These are phyloP conservation scores for Limnephilus lunatus DNA, from an alignment of 2,888 invertebrate species.

Conservation along the genomic window DNA sequence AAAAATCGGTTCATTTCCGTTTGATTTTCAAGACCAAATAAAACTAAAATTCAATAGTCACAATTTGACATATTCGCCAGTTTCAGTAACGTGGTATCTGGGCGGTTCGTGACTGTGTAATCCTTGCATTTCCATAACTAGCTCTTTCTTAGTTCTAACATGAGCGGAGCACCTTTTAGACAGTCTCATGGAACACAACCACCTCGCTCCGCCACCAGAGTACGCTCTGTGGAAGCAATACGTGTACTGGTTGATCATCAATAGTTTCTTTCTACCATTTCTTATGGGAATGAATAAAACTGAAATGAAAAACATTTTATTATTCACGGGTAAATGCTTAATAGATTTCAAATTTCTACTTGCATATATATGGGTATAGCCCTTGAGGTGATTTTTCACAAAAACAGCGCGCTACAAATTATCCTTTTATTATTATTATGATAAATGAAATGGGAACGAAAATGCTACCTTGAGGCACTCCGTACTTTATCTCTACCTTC, in stretches of 20 bases:
- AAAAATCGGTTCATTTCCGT: neutral
- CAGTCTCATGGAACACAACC: conserved; percentile 11
- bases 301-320: neutral
- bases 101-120: conserved; percentile 32
- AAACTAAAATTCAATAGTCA: neutral
- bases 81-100: neutral
- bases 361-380: too few species aligned
- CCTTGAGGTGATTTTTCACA: too few species aligned
- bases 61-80: conserved; percentile 16
- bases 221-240: conserved; percentile 2
- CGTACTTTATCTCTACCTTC: too few species aligned
- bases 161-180: neutral
- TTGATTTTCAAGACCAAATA: neutral
- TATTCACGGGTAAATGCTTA: neutral
- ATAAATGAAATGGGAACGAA: too few species aligned
- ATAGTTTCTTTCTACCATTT: neutral
- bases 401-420: too few species aligned
- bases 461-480: too few species aligned
- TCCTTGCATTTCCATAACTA: neutral
- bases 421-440: too few species aligned
- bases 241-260: conserved; percentile 22
- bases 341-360: neutral
- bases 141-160: neutral
- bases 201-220: neutral
- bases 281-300: neutral